These are phyloP conservation scores for Calidris pygmaea DNA, from an alignment of 2,113 vertebrate genomes.

Conservation along the genomic window DNA sequence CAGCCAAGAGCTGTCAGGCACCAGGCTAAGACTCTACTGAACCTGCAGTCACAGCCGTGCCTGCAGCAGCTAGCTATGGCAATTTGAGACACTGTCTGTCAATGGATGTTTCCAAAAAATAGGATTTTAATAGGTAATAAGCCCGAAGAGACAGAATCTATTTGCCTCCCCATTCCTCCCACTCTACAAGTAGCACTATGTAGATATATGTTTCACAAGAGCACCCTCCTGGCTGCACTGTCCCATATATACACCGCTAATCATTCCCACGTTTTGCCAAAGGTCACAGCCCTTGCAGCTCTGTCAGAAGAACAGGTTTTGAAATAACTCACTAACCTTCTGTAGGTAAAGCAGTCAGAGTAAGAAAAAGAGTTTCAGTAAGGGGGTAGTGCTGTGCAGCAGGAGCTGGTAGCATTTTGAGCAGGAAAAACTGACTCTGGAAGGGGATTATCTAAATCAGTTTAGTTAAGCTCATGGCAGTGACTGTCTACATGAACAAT, in stretches of 20 bases:
- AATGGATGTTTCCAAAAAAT: background rate
- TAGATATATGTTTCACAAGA: background rate
- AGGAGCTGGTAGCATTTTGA: background rate
- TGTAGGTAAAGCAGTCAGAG: background rate
- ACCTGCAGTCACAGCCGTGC: background rate
- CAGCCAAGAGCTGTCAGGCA: background rate
- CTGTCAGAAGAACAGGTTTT: background rate
- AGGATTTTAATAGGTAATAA: background rate
- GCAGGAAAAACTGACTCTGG: background rate
- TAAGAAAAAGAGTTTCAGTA: background rate
- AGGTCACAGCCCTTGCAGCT: background rate
- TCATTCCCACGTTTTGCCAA: background rate
- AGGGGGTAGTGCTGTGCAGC: background rate
- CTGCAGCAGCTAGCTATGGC: background rate
- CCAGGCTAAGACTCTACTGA: background rate
- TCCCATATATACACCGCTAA: background rate
- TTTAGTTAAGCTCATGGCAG: background rate
- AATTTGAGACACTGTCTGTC: background rate
- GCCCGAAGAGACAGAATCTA: background rate
- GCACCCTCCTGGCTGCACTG: background rate
- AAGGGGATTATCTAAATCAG: background rate
- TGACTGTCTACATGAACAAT: background rate
- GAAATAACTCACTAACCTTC: slow-evolving; percentile 10
- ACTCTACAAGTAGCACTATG: background rate
- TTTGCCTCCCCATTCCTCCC: background rate